These are phyloP conservation scores for Phrynocephalus versicolor DNA, from an alignment of 2,113 vertebrate genomes.

Conservation along the genomic window DNA sequence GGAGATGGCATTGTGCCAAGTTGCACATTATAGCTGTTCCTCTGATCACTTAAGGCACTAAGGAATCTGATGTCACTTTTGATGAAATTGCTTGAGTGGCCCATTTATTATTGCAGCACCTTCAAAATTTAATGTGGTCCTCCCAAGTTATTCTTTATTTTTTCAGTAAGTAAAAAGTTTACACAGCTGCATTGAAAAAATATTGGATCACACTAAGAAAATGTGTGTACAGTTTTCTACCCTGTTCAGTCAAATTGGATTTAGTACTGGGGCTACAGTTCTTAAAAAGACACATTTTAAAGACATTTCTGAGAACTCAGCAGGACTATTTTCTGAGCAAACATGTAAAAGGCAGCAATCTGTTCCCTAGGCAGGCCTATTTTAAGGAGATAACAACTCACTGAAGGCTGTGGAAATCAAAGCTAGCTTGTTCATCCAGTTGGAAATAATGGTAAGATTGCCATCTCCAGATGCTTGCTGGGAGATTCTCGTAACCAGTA, in stretches of 20 bases:
- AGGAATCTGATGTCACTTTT: not conserved
- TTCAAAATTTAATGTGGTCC: constrained; percentile 16
- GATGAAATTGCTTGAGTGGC: not conserved
- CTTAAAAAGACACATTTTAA: constrained; percentile 16
- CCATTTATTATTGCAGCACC: not conserved
- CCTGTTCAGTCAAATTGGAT: not conserved
- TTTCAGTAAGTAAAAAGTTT: constrained; percentile 8
- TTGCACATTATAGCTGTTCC: not conserved
- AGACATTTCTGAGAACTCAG: constrained; percentile 2
- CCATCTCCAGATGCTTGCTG: not conserved
- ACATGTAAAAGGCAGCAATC: not conserved
- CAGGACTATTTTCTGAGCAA: not conserved
- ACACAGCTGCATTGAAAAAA: constrained; percentile 28
- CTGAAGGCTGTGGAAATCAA: not conserved
- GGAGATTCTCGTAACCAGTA: not conserved
- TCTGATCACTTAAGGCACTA: not conserved
- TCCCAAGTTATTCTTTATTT: constrained; percentile 17
- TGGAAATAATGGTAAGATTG: not conserved
- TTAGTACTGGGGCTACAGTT: not conserved
- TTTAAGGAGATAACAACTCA: not conserved
- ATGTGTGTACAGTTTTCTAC: not conserved
- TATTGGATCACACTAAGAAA: not conserved
- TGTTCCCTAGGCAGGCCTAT: not conserved
- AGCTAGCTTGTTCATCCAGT: not conserved
- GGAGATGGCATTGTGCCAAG: not conserved